Conservation (phyloP, 2,113 vertebrate genomes). For the Saguinus imperator region DNA sequence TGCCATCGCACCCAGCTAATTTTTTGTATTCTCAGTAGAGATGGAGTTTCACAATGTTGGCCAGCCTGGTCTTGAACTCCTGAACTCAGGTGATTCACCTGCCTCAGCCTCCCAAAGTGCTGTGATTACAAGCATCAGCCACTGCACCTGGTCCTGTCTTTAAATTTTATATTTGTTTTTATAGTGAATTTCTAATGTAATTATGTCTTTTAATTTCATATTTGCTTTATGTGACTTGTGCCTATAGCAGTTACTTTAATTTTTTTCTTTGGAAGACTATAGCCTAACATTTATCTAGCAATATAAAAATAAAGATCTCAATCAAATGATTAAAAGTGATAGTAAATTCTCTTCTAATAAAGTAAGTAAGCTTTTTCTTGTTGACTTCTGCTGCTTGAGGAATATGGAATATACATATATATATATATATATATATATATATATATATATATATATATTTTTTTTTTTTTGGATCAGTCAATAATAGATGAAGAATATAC, state of each 20-base stretch:
- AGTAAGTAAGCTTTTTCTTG: neutral
- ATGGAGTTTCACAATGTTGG: no score
- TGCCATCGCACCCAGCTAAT: no score
- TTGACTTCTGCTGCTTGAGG: neutral
- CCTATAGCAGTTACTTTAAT: neutral
- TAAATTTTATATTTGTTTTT: slow-evolving; percentile 38
- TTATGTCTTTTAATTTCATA: slow-evolving; percentile 10
- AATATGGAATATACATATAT: neutral
- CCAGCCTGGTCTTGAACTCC: no score
- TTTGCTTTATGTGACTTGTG: slow-evolving; percentile 51
- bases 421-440: no score
- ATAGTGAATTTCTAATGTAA: neutral
- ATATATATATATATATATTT: no score
- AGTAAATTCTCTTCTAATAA: neutral
- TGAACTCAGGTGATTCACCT: no score
- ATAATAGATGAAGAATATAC: neutral
- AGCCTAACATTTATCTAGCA: neutral
- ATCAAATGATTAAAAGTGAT: neutral
- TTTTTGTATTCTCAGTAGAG: no score
- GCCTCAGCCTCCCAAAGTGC: no score
- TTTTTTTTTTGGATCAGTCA: neutral
- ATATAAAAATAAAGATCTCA: neutral
- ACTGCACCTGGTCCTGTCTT: neutral
- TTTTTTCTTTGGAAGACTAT: slow-evolving; percentile 31
- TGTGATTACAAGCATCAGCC: no score